Evolutionary conservation across 2,797 vertebrate species (phyloP).

Genomic region (Tinamus major): DNA sequence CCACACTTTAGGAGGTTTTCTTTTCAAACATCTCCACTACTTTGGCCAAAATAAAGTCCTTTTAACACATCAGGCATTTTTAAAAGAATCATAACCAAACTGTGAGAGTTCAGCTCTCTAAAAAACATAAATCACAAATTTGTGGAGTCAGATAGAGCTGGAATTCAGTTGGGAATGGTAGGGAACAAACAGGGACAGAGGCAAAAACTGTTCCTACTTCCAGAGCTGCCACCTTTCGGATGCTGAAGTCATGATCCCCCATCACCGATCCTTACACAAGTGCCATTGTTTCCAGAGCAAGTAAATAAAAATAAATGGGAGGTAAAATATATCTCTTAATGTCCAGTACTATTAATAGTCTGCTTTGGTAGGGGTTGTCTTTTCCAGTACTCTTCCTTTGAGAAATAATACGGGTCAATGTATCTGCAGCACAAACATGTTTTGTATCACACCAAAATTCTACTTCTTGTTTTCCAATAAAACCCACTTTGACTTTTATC

Average conservation of each 20-base stretch:
- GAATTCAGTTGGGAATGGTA: neutral
- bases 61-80: neutral
- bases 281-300: neutral
- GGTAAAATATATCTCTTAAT: neutral
- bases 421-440: neutral
- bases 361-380: neutral
- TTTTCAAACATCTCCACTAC: neutral
- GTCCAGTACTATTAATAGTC: neutral
- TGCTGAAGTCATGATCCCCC: neutral
- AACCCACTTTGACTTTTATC: neutral
- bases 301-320: neutral
- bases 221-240: neutral
- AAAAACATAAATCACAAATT: neutral
- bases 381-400: neutral
- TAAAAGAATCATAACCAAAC: neutral
- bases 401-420: neutral
- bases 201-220: neutral
- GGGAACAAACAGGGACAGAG: neutral
- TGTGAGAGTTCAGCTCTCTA: neutral
- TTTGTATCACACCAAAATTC: neutral
- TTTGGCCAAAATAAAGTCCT: neutral
- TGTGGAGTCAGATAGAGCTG: neutral
- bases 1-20: neutral
- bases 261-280: neutral
- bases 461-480: neutral